Evolutionary conservation across 2,797 vertebrate genomes (phyloP), one percentile per base, ranked within the genome.

Genomic region (Epinephelus coioides): DNA sequence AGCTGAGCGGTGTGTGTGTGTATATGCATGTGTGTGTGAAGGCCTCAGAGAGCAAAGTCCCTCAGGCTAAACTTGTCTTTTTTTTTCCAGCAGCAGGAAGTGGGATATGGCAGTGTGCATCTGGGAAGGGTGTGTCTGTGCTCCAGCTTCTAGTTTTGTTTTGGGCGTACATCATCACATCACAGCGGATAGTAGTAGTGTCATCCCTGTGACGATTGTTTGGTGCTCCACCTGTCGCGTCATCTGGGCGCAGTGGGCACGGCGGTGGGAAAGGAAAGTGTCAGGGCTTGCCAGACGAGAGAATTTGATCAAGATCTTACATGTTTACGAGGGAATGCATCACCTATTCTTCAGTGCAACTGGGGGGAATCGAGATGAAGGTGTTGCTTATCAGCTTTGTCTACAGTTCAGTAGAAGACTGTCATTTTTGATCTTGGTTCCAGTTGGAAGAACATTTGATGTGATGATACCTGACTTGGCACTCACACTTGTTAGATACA

Each of bases 101-200:
- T 84, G 76, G 82, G 73, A 69, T 86, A 82, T 73, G 71, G 57
- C 76, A 74, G 74, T 34, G 66, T 85, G 81, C 40, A 67, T 87
- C 68, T 90, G 56, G 38, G 55, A 86, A 78, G 91, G 91, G 89
- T 84, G 93, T 86, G 91, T 88, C 87, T 27, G 44, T 8, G 53
- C 69, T 60, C 60, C 78, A 57, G 74, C 65, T 50, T 78, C 63
- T 66, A 61, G 64, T 78, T 59, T 81, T 68, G 57, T 78, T 86
- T 71, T 84, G 78, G 65, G 50, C 8, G 18, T 79, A 30, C 56
- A 73, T 86, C 73, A 76, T 70, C 66, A 43, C 71, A 53, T 70
- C 66, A 27, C 23, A 66, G 54, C 19, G 1, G 64, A 34, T 59
- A 76, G 86, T 65, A 80, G 47, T 47, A 38, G 62, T 69, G 77